phyloP scores from a whole-genome alignment of 2,888 invertebrate genomes.

The Drosophila nigritarsus region DNA sequence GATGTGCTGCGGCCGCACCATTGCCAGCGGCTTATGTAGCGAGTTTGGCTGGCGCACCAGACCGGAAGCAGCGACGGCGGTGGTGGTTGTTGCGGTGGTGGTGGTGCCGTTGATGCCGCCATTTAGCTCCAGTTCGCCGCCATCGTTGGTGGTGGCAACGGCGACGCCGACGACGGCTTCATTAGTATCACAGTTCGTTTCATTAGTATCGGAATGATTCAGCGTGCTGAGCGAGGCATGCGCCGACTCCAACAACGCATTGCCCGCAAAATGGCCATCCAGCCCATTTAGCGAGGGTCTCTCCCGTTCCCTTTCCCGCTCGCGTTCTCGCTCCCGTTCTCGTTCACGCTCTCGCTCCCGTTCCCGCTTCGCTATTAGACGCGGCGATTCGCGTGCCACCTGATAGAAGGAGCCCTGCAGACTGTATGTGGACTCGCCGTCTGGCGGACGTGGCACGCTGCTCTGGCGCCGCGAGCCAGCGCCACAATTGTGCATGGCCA shows the following conservation, averaged over 20 bases:
- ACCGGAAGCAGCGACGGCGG: slow-evolving; percentile 39
- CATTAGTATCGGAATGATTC: slow-evolving; percentile 85
- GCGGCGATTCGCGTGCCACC: slow-evolving; percentile 83
- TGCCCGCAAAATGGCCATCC: slow-evolving; percentile 58
- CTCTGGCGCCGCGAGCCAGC: slow-evolving; percentile 88
- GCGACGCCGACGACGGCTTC: slow-evolving; percentile 31
- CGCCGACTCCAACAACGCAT: slow-evolving; percentile 74
- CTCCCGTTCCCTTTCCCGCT: slow-evolving; percentile 84
- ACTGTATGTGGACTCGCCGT: slow-evolving; percentile 87
- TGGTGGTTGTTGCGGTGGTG: background rate
- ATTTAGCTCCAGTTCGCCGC: slow-evolving; percentile 59
- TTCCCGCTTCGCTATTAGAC: slow-evolving; percentile 83
- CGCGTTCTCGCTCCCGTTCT: slow-evolving; percentile 77
- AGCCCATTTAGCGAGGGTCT: slow-evolving; percentile 86
- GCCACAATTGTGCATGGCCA: slow-evolving; percentile 87
- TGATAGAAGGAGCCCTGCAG: slow-evolving; percentile 85
- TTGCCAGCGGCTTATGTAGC: slow-evolving; percentile 83
- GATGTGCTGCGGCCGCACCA: slow-evolving; percentile 85
- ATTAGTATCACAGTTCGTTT: slow-evolving; percentile 84
- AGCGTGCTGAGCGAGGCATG: slow-evolving; percentile 83
- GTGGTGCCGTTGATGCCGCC: slow-evolving; percentile 34
- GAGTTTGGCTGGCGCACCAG: slow-evolving; percentile 72
- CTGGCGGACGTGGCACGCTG: slow-evolving; percentile 87
- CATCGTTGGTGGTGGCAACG: slow-evolving; percentile 46
- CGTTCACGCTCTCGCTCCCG: slow-evolving; percentile 72